A percentile compares a stretch with the other conserved stretches of the same genome.
Evolutionary conservation across 1,140 invertebrate species (phyloP).

Genomic region (Drosophila quadrilineata): DNA sequence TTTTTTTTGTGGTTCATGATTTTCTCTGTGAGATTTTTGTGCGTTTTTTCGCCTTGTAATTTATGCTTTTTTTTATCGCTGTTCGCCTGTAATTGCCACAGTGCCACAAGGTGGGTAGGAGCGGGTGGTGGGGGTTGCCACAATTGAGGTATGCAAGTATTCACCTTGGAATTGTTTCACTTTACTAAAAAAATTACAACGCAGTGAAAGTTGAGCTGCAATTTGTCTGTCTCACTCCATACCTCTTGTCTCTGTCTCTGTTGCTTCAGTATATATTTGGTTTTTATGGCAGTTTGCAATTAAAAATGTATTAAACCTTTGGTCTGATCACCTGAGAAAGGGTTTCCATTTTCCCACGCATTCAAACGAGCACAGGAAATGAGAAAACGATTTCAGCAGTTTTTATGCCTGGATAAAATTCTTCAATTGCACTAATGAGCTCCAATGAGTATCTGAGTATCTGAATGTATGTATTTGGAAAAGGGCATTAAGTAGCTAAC

Average conservation of each 20-base stretch:
- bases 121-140: no score
- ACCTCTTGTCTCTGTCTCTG: no score
- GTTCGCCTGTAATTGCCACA: slow-evolving; percentile 54
- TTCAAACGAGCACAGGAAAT: slow-evolving; percentile 28
- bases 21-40: background rate
- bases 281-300: slow-evolving; percentile 40
- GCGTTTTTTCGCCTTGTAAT: slow-evolving; percentile 39
- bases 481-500: slow-evolving; percentile 1
- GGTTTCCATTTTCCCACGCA: slow-evolving; percentile 59
- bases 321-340: background rate
- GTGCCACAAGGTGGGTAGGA: no score
- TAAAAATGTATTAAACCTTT: slow-evolving; percentile 65
- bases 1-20: slow-evolving; percentile 31
- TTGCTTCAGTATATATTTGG: background rate
- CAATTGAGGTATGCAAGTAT: no score
- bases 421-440: slow-evolving; percentile 48
- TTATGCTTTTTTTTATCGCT: slow-evolving; percentile 60
- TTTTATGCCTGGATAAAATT: slow-evolving; percentile 10
- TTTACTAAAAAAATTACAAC: no score
- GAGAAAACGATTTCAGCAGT: slow-evolving; percentile 21
- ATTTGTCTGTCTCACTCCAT: no score
- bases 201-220: no score
- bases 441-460: no score
- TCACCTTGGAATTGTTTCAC: no score
- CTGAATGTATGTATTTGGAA: no score